Evolutionary conservation across 2,797 vertebrate genomes (phyloP).

Genomic region (Vultur gryphus): DNA sequence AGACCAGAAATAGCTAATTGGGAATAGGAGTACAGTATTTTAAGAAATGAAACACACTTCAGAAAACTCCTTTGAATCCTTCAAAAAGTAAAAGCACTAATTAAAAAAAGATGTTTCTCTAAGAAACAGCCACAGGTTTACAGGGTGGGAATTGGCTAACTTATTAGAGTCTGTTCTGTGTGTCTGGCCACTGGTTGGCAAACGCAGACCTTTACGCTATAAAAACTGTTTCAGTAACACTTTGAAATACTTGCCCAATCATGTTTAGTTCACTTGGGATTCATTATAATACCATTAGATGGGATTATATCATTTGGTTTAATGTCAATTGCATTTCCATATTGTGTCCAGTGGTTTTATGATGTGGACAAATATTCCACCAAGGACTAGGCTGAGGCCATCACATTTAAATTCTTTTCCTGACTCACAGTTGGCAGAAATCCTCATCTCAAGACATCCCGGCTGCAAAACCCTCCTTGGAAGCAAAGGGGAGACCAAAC

Average conservation of each 20-base stretch:
- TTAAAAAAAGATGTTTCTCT: conserved; percentile 68
- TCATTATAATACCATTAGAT: conserved; percentile 79
- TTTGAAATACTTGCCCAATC: conserved; percentile 78
- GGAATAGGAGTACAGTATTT: background rate
- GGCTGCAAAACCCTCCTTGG: conserved; percentile 44
- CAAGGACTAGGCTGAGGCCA: conserved; percentile 65
- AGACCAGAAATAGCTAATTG: conserved; percentile 69
- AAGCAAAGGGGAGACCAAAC: conserved; percentile 50
- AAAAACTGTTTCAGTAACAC: conserved; percentile 75
- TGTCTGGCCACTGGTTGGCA: conserved; percentile 71
- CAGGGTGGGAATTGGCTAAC: conserved; percentile 54
- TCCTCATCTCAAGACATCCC: conserved; percentile 35
- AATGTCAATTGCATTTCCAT: conserved; percentile 79
- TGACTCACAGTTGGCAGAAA: conserved; percentile 61
- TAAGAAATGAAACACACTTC: conserved; percentile 21
- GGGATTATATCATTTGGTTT: conserved; percentile 79
- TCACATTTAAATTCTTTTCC: conserved; percentile 60
- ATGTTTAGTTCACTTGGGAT: conserved; percentile 76
- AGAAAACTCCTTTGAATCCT: conserved; percentile 43
- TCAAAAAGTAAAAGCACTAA: conserved; percentile 57
- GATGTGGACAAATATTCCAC: conserved; percentile 79
- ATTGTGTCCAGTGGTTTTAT: conserved; percentile 78
- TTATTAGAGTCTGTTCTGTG: conserved; percentile 59
- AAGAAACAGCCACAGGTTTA: conserved; percentile 62
- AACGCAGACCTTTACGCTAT: conserved; percentile 68